Evolutionary conservation across 2,888 invertebrate genomes (phyloP).

Genomic region (Lycia hirtaria): DNA sequence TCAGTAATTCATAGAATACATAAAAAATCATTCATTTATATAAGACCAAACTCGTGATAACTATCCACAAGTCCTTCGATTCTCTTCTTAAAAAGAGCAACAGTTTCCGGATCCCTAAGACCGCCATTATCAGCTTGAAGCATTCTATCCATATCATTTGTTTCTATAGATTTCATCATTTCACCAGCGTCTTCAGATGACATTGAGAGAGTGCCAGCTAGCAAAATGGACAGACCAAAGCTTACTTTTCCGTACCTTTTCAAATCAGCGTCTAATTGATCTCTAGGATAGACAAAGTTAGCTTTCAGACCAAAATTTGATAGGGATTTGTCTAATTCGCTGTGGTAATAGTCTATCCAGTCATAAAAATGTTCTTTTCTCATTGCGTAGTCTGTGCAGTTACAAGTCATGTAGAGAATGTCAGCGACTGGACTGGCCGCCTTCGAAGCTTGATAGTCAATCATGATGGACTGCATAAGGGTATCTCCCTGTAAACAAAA

Average conservation of each 20-base stretch:
- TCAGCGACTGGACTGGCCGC: slow-evolving; percentile 47
- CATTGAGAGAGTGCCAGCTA: slow-evolving; percentile 33
- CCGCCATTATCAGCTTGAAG: background rate
- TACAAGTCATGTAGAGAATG: slow-evolving; percentile 48
- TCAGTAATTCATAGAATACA: no score
- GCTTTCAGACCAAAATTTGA: slow-evolving; percentile 44
- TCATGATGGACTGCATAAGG: slow-evolving; percentile 43
- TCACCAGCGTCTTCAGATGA: slow-evolving; percentile 36
- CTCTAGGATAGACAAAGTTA: slow-evolving; percentile 45
- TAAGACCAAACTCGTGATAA: slow-evolving; percentile 25
- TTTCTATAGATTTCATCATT: slow-evolving; percentile 36
- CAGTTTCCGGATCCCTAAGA: slow-evolving; percentile 10
- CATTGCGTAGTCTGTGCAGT: slow-evolving; percentile 48
- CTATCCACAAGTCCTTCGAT: slow-evolving; percentile 41
- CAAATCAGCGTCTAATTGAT: slow-evolving; percentile 49
- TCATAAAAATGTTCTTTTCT: slow-evolving; percentile 45
- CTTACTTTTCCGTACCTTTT: slow-evolving; percentile 42
- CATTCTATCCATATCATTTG: slow-evolving; percentile 4
- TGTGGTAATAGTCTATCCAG: slow-evolving; percentile 51
- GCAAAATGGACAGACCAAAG: slow-evolving; percentile 35
- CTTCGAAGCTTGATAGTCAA: slow-evolving; percentile 52
- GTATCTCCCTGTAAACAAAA: slow-evolving; percentile 43
- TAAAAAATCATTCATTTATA: no score
- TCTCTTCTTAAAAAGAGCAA: slow-evolving; percentile 31
- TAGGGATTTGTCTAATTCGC: slow-evolving; percentile 45